Evolutionary conservation across 2,797 vertebrate species (phyloP).

Genomic region (Sebastiscus albofasciatus): DNA sequence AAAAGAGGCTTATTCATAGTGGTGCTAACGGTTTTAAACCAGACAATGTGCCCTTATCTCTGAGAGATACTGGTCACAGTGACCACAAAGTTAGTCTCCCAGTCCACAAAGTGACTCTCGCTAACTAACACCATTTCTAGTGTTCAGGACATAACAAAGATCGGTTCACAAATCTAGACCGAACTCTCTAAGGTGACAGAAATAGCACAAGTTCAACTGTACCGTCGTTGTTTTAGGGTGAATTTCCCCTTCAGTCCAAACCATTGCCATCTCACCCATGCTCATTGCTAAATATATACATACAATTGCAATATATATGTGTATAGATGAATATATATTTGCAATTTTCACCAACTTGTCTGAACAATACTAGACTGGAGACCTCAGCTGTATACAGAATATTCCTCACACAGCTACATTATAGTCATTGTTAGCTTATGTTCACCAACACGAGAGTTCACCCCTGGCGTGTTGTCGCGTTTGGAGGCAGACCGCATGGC

Average conservation of each 20-base stretch:
- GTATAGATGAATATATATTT: slow-evolving; percentile 69
- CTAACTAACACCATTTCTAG: slow-evolving; percentile 17
- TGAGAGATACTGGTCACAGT: slow-evolving; percentile 68
- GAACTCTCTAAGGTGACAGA: slow-evolving; percentile 52
- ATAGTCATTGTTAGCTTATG: slow-evolving; percentile 51
- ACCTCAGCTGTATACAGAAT: slow-evolving; percentile 75
- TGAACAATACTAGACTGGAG: slow-evolving; percentile 72
- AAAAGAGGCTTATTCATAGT: slow-evolving; percentile 57
- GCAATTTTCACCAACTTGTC: slow-evolving; percentile 52
- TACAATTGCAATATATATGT: slow-evolving; percentile 67
- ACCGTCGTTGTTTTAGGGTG: slow-evolving; percentile 46
- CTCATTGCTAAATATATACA: slow-evolving; percentile 50
- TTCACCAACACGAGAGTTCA: slow-evolving; percentile 55
- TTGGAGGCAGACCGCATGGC: slow-evolving; percentile 61
- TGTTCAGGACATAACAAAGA: slow-evolving; percentile 3
- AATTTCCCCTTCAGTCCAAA: slow-evolving; percentile 55
- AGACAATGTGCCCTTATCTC: slow-evolving; percentile 71
- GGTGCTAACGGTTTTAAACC: slow-evolving; percentile 69
- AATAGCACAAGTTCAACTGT: slow-evolving; percentile 48
- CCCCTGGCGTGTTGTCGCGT: slow-evolving; percentile 62
- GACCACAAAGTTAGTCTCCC: slow-evolving; percentile 57
- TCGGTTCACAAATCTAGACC: slow-evolving; percentile 30
- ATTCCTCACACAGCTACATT: slow-evolving; percentile 49
- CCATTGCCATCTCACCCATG: slow-evolving; percentile 63
- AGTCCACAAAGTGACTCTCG: slow-evolving; percentile 50